Base-by-base conservation (phyloP, 92 coral and sea anemone species). In the Phenganax stokvisi region DNA sequence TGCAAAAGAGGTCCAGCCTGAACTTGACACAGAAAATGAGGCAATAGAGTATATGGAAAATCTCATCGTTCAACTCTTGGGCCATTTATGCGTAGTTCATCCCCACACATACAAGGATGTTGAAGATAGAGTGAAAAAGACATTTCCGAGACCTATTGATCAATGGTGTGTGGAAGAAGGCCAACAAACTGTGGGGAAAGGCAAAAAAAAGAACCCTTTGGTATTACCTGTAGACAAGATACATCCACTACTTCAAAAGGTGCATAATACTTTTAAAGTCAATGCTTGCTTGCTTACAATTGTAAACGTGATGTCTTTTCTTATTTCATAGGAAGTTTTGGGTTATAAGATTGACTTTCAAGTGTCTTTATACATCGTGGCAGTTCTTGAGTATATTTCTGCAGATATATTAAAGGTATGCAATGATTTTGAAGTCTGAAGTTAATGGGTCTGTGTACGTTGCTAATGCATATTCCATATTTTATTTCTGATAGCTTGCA, bases 151-250 rank as follows among this genome's bases (percentile, higher is more conserved):
- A 71, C 97, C 98, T 53, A 94, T 94, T 83, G 97, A 94, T 72
- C 90, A 90, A 87, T 94, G 98, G 98, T 93, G 97, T 73, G 88
- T 90, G 30, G 89, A 87, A 54, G 98, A 94, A 55, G 98, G 97
- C 3, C 97, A 90, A 69, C 86, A 88, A 27, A 97, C 98, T 68
- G 84, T 92, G 68, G 98, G 87, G 51, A 91, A 90, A 72, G 98
- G 98, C 57, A 94, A 83, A 88, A 88, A 85, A 72, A 92, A 89
- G 72, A 87, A 89, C 31, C 96, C 91, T 9, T 84, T 94, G 69
- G 93, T 89, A 51, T 83, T 94, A 53, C 98, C 96, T 27, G 98
- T 88, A 37, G 98, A 94, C 68, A 94, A 92, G 86, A 89, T 94
- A 7, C 98, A 94, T 62, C 97, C 98, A 16, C 62, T 94, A 67